Conservation (phyloP, 1,140 invertebrate species). For the Rhagoletis pomonella region DNA sequence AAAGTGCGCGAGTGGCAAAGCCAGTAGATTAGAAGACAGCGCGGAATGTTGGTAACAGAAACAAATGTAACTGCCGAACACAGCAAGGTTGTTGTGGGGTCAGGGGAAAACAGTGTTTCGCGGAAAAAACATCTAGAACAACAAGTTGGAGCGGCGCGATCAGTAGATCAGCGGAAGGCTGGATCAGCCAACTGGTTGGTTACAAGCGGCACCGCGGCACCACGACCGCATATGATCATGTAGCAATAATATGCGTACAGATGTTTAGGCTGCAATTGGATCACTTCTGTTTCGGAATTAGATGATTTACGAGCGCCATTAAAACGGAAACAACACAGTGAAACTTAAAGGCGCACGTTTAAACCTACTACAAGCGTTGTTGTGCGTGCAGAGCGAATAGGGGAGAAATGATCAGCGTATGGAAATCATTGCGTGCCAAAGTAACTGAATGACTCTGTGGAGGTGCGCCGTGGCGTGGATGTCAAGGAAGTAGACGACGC, state of each 20-base stretch:
- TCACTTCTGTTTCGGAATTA: constrained; percentile 59
- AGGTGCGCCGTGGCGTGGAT: not conserved
- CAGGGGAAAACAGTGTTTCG: not conserved
- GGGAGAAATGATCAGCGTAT: not conserved
- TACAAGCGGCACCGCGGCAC: not conserved
- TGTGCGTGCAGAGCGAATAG: not conserved
- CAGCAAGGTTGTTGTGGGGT: no score
- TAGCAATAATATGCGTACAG: constrained; percentile 53
- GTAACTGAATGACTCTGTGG: not conserved
- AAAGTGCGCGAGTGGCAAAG: not conserved
- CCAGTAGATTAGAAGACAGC: not conserved
- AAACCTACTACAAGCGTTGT: not conserved
- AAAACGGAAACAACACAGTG: constrained; percentile 57
- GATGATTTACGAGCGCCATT: constrained; percentile 59
- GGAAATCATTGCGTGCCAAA: not conserved
- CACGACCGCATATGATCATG: not conserved
- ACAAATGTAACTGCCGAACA: constrained; percentile 12
- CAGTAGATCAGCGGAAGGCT: constrained; percentile 5
- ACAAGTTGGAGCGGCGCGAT: constrained; percentile 28
- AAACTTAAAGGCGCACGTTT: constrained; percentile 21
- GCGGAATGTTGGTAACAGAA: constrained; percentile 19
- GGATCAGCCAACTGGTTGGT: not conserved
- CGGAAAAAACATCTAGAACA: not conserved
- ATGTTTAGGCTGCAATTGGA: constrained; percentile 57
- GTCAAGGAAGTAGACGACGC: not conserved